A percentile compares a stretch with the other conserved stretches of the same genome.
Conservation (phyloP, 2,113 vertebrate species). For the Gymnogyps californianus region DNA sequence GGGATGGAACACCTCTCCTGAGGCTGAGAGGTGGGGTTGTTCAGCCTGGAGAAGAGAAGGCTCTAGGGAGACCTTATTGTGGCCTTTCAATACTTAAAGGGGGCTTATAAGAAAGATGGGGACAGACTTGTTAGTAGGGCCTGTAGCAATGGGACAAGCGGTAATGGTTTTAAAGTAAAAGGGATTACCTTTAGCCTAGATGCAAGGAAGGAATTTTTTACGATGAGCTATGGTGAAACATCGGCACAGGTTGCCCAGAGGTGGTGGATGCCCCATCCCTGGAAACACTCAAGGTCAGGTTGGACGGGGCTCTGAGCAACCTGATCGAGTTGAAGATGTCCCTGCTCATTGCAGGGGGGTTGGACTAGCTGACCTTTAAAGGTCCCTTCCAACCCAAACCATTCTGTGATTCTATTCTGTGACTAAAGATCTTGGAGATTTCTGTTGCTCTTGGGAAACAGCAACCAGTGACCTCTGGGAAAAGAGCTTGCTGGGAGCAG, state of each 20-base stretch:
- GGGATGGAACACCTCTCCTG: neutral
- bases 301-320: fast-evolving
- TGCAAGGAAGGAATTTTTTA: no score
- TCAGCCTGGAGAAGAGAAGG: neutral
- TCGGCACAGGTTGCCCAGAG: neutral
- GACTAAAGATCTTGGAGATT: neutral
- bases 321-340: neutral
- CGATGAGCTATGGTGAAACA: fast-evolving
- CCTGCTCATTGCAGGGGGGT: neutral
- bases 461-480: neutral
- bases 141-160: fast-evolving
- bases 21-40: neutral
- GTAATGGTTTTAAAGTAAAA: neutral
- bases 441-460: fast-evolving
- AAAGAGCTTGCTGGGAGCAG: neutral
- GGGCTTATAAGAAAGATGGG: no score
- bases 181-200: neutral
- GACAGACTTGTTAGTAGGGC: neutral
- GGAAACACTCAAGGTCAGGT: neutral
- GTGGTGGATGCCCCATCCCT: neutral
- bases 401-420: neutral
- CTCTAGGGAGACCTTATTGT: fast-evolving
- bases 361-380: neutral
- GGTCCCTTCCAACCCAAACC: neutral
- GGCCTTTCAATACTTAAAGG: neutral